phyloP scores from a whole-genome alignment of 2,113 vertebrate genomes.

The Kryptolebias marmoratus region DNA sequence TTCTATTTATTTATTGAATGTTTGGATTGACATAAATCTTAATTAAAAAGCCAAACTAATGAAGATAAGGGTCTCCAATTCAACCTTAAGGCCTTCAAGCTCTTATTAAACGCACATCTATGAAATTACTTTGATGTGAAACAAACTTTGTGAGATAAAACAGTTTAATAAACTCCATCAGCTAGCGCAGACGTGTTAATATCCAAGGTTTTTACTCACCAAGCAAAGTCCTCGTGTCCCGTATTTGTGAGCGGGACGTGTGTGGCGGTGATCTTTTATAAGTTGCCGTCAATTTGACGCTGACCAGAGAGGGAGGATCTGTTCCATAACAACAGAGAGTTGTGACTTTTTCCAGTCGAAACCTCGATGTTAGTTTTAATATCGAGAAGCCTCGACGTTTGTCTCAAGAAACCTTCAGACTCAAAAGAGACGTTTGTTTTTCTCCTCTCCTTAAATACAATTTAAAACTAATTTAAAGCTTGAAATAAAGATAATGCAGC shows the following conservation, averaged over 20 bases:
- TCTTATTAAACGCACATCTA: background rate
- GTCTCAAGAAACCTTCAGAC: background rate
- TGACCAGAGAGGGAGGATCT: slow-evolving; percentile 64
- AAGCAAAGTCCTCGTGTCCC: background rate
- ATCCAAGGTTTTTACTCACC: slow-evolving; percentile 50
- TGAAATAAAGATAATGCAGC: no score
- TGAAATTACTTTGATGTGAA: background rate
- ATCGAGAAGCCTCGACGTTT: background rate
- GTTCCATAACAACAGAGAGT: slow-evolving; percentile 18
- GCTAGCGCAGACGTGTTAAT: background rate
- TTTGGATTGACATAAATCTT: background rate
- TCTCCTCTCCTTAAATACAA: no score
- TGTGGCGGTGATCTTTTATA: slow-evolving; percentile 60
- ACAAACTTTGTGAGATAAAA: background rate
- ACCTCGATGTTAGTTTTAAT: background rate
- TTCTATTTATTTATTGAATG: no score
- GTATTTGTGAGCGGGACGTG: background rate
- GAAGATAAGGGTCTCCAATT: background rate
- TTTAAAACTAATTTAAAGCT: no score
- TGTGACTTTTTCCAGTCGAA: background rate
- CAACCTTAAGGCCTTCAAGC: fast-evolving
- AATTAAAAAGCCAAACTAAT: background rate
- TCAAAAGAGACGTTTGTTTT: no score
- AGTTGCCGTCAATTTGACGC: slow-evolving; percentile 45
- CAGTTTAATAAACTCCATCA: background rate